phyloP scores from a whole-genome alignment of 2,113 vertebrate genomes.

The Ramphastos sulfuratus region DNA sequence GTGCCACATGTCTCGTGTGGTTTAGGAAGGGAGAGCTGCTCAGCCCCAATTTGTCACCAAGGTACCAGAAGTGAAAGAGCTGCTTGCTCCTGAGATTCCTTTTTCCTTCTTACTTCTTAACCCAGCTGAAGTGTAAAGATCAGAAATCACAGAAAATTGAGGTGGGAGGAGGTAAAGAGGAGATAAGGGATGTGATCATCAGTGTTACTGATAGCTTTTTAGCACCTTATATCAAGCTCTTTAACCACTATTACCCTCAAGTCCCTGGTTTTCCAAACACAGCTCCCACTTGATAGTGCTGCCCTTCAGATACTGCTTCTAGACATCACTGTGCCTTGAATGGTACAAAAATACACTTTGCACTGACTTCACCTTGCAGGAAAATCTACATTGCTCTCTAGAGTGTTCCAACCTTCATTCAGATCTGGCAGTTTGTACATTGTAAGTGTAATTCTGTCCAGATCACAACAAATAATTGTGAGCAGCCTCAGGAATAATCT shows the following conservation, averaged over 20 bases:
- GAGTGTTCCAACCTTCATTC: neutral
- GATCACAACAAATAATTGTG: neutral
- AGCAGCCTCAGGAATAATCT: neutral
- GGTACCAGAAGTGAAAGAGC: neutral
- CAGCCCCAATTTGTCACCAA: neutral
- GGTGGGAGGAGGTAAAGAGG: neutral
- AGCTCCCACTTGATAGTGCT: neutral
- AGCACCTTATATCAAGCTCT: neutral
- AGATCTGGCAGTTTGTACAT: neutral
- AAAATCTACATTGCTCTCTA: neutral
- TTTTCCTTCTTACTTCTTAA: neutral
- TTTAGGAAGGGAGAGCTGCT: neutral
- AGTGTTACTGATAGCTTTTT: neutral
- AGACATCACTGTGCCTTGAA: neutral
- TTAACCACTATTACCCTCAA: neutral
- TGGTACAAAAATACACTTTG: neutral
- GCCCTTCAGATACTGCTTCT: neutral
- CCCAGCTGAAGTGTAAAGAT: neutral
- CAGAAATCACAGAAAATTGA: neutral
- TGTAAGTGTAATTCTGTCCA: neutral
- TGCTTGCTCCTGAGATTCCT: neutral
- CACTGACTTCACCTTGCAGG: neutral
- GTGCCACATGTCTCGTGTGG: rapidly evolving
- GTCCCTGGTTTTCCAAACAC: neutral
- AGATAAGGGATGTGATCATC: neutral